A percentile compares a stretch with the other conserved stretches of the same genome.
These are phyloP conservation scores for Sclerurus mexicanus DNA, from an alignment of 2,113 vertebrate genomes.

Conservation along the genomic window DNA sequence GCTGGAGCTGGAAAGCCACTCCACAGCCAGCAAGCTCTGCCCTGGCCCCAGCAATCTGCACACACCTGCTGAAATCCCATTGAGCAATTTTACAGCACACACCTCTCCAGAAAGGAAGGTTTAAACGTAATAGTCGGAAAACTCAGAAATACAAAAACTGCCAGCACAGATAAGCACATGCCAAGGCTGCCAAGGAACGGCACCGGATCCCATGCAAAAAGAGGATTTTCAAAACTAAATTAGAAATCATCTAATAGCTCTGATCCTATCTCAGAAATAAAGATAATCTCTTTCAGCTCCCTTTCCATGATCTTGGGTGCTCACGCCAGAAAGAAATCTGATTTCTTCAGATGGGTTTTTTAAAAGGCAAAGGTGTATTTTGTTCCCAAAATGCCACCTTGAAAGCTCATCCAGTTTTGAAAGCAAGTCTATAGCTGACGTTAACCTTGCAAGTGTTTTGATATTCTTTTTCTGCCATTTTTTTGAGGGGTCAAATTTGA, in stretches of 20 bases:
- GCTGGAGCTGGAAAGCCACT: not conserved
- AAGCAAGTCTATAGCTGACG: rapidly evolving
- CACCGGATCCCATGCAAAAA: rapidly evolving
- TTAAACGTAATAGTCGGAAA: rapidly evolving
- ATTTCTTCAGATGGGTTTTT: not conserved
- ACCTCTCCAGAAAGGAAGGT: not conserved
- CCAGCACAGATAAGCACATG: not conserved
- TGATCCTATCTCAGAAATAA: not conserved
- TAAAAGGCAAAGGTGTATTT: not conserved
- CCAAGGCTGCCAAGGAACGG: not conserved
- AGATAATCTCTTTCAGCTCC: not conserved
- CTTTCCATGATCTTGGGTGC: not conserved
- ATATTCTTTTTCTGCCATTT: not conserved
- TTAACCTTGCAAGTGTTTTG: not conserved
- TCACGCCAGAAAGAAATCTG: not conserved
- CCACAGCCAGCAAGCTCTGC: not conserved
- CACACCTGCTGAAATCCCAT: slow-evolving; percentile 10
- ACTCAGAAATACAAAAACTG: not conserved
- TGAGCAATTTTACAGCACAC: not conserved
- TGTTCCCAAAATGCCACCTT: not conserved
- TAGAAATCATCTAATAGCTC: not conserved
- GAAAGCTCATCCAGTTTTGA: not conserved
- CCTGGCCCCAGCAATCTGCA: slow-evolving; percentile 20
- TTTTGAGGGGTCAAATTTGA: not conserved
- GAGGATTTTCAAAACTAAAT: not conserved